phyloP scores from a whole-genome alignment of 1,140 invertebrate genomes.

The Apis dorsata region DNA sequence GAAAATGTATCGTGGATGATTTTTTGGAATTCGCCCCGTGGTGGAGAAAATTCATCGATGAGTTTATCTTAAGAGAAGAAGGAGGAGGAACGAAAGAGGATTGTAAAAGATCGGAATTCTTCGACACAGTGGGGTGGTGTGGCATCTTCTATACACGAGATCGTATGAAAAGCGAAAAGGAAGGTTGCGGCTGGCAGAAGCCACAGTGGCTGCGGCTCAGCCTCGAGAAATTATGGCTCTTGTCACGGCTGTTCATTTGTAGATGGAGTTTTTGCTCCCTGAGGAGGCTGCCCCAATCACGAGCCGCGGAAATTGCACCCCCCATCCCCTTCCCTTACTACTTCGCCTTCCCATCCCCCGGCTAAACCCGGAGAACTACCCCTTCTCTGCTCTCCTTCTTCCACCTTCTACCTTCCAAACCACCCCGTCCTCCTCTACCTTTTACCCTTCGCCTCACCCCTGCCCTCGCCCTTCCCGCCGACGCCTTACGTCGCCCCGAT shows the following conservation, averaged over 20 bases:
- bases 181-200: slow-evolving; percentile 67
- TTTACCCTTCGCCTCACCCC: slow-evolving; percentile 60
- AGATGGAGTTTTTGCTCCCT: slow-evolving; percentile 86
- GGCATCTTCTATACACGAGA: slow-evolving; percentile 59
- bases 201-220: slow-evolving; percentile 68
- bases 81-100: neutral
- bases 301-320: slow-evolving; percentile 85
- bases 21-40: too few relatives aligned
- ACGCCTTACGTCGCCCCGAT: slow-evolving; percentile 59
- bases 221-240: slow-evolving; percentile 85
- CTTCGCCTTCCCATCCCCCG: slow-evolving; percentile 72
- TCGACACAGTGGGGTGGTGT: slow-evolving; percentile 25
- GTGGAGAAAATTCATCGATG: neutral
- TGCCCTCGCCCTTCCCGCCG: slow-evolving; percentile 45
- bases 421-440: slow-evolving; percentile 42
- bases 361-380: slow-evolving; percentile 58
- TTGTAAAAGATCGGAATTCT: slow-evolving; percentile 51
- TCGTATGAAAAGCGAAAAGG: slow-evolving; percentile 68
- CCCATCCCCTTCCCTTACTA: slow-evolving; percentile 70
- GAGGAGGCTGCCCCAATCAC: slow-evolving; percentile 85
- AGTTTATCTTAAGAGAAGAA: neutral
- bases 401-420: slow-evolving; percentile 28
- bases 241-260: slow-evolving; percentile 88
- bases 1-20: too few relatives aligned
- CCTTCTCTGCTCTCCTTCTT: slow-evolving; percentile 51